Evolutionary conservation across 1,140 invertebrate species (phyloP).

Genomic region (Rhagoletis pomonella): DNA sequence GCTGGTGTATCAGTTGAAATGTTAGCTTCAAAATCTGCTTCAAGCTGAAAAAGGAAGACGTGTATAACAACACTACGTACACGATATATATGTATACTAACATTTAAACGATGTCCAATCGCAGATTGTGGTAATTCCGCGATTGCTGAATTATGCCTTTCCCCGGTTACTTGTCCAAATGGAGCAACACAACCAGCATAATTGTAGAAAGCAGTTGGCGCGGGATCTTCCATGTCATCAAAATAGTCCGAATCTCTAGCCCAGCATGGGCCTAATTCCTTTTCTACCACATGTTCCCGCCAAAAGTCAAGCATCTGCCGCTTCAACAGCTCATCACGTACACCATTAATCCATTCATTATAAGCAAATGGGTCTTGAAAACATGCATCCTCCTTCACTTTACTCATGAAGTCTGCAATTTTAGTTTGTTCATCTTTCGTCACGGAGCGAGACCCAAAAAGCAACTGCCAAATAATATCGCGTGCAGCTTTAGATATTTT

Average conservation of each 20-base stretch:
- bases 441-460: constrained; percentile 43
- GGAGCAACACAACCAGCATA: constrained; percentile 65
- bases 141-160: not conserved
- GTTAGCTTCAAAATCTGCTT: not conserved
- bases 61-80: not conserved
- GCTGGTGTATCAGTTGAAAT: constrained; percentile 6
- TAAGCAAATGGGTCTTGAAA: constrained; percentile 65
- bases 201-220: constrained; percentile 67
- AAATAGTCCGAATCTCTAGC: constrained; percentile 67
- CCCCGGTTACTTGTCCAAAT: constrained; percentile 21
- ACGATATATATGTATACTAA: not conserved
- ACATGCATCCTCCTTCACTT: constrained; percentile 64
- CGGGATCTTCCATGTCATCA: constrained; percentile 63
- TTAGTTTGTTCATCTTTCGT: constrained; percentile 56
- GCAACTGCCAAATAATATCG: constrained; percentile 34
- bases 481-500: constrained; percentile 18
- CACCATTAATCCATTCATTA: constrained; percentile 67
- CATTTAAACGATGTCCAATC: not conserved
- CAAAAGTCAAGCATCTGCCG: constrained; percentile 65
- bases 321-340: constrained; percentile 67
- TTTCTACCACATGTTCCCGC: constrained; percentile 63
- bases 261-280: constrained; percentile 67
- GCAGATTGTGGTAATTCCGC: not conserved
- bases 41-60: not conserved
- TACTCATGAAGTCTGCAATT: constrained; percentile 61